These are phyloP conservation scores for Rugalucina vietnamica DNA, from an alignment of 2,888 invertebrate genomes.

Conservation along the genomic window DNA sequence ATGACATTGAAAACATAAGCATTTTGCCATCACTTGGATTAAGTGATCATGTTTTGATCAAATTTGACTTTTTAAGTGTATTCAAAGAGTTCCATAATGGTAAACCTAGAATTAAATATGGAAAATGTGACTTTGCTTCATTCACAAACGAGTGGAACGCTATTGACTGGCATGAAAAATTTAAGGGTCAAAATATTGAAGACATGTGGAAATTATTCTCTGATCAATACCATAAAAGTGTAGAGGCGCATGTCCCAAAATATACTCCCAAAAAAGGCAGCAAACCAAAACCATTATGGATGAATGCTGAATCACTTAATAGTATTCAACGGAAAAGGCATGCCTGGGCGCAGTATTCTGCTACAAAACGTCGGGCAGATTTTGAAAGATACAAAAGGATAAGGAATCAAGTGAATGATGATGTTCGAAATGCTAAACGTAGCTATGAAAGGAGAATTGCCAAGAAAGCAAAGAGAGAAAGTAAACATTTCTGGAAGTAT, in stretches of 20 bases:
- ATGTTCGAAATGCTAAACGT: neutral
- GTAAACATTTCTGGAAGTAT: constrained; percentile 22
- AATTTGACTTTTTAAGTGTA: neutral
- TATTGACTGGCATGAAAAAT: too few relatives aligned
- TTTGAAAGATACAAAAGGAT: constrained; percentile 6
- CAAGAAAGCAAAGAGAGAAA: neutral
- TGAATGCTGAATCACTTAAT: neutral
- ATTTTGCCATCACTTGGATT: constrained; percentile 2
- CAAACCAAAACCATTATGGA: constrained; percentile 24
- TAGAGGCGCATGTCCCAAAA: too few relatives aligned
- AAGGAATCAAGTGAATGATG: neutral
- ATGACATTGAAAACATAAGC: neutral
- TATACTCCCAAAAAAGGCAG: too few relatives aligned
- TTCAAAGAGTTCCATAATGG: neutral
- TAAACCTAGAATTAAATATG: constrained; percentile 5
- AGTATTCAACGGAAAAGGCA: neutral
- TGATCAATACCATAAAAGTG: too few relatives aligned
- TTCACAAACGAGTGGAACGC: neutral
- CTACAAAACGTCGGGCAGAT: neutral
- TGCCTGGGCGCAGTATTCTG: neutral
- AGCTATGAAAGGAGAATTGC: neutral
- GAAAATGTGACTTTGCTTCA: too few relatives aligned
- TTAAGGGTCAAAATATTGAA: too few relatives aligned
- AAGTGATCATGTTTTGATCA: neutral
- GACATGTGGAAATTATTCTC: too few relatives aligned